These are phyloP conservation scores for Pycnomerus fuliginosus DNA, from an alignment of 2,888 invertebrate genomes.

Conservation along the genomic window DNA sequence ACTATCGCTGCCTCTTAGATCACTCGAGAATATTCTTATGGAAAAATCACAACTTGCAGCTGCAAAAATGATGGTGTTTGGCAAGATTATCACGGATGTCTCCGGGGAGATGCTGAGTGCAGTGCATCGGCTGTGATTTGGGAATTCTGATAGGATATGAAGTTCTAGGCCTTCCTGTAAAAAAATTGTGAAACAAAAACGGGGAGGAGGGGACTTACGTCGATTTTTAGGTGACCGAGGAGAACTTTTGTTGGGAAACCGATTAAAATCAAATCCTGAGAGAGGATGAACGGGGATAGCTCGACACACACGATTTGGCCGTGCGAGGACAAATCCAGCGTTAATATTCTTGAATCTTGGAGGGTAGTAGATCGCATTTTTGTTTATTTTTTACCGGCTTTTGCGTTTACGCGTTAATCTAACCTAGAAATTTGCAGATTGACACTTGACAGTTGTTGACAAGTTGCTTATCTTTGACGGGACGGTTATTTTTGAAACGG, in stretches of 20 bases:
- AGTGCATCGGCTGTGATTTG: constrained; percentile 58
- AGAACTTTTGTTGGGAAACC: constrained; percentile 60
- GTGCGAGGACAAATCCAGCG: constrained; percentile 51
- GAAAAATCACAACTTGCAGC: constrained; percentile 60
- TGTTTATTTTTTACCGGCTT: no score
- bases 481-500: no score
- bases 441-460: no score
- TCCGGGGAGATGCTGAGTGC: constrained; percentile 63
- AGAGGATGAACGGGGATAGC: constrained; percentile 65
- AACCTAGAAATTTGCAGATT: no score
- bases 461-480: no score
- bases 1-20: constrained; percentile 55
- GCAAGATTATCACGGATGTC: constrained; percentile 60
- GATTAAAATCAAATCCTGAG: constrained; percentile 62
- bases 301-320: constrained; percentile 60
- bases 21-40: constrained; percentile 58
- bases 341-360: no score
- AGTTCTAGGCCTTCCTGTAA: constrained; percentile 57
- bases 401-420: no score
- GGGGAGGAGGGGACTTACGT: constrained; percentile 50
- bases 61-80: constrained; percentile 58
- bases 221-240: constrained; percentile 58
- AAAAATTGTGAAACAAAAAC: constrained; percentile 15
- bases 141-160: constrained; percentile 58
- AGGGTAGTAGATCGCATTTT: no score